Conservation (phyloP, 2,113 vertebrate species). For the Cromileptes altivelis region DNA sequence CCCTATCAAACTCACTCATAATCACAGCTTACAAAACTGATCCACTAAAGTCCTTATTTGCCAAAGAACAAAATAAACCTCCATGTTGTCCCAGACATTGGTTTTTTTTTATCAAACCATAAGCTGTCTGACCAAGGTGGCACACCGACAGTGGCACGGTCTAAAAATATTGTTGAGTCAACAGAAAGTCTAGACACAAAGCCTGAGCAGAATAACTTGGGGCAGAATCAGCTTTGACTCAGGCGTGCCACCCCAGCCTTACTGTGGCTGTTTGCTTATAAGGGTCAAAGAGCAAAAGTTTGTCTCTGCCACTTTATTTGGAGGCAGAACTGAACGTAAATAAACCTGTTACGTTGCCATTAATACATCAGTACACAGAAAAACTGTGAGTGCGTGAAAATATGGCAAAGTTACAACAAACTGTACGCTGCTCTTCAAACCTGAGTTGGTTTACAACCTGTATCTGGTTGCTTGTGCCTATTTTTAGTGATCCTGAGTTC, state of each 20-base stretch:
- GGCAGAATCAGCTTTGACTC: slow-evolving; percentile 18
- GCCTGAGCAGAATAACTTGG: slow-evolving; percentile 26
- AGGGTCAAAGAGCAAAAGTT: neutral
- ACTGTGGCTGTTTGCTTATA: neutral
- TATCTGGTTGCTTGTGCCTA: neutral
- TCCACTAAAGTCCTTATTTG: slow-evolving; percentile 20
- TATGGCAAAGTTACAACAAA: no score
- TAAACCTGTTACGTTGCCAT: no score
- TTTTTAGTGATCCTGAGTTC: neutral
- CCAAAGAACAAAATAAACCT: slow-evolving; percentile 40
- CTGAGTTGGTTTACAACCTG: no score
- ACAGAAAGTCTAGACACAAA: slow-evolving; percentile 57
- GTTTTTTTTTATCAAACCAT: slow-evolving; percentile 46
- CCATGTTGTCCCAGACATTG: slow-evolving; percentile 21
- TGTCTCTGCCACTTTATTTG: neutral
- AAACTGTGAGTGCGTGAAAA: no score
- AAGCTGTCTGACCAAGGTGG: slow-evolving; percentile 50
- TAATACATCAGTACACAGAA: no score
- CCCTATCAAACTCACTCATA: slow-evolving; percentile 4
- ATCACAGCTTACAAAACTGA: neutral
- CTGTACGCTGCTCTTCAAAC: no score
- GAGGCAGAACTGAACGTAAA: no score
- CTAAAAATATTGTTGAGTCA: slow-evolving; percentile 63
- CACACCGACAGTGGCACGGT: slow-evolving; percentile 20
- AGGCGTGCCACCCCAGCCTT: slow-evolving; percentile 6